Evolutionary conservation across 1,140 invertebrate species (phyloP).

Genomic region (Zaprionus kolodkinae): DNA sequence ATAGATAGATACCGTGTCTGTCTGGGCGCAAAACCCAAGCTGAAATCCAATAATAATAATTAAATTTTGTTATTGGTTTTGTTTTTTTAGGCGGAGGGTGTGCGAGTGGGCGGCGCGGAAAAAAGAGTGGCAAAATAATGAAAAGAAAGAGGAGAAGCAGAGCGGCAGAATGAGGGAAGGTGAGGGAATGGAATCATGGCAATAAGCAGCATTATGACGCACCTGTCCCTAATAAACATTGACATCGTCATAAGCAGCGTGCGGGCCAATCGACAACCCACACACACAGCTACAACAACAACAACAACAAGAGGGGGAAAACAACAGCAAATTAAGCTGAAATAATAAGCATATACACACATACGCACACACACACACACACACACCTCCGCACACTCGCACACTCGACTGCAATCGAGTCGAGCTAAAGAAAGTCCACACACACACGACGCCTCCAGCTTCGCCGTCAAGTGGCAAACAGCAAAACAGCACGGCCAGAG

Average conservation of each 20-base stretch:
- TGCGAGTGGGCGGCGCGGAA: neutral
- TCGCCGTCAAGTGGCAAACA: neutral
- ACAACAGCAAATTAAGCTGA: conserved; percentile 34
- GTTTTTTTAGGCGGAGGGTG: neutral
- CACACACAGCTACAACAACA: conserved; percentile 15
- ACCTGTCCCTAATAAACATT: conserved; percentile 45
- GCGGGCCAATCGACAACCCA: conserved; percentile 26
- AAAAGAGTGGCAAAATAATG: neutral
- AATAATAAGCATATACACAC: conserved; percentile 33
- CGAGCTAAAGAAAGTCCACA: conserved; percentile 33
- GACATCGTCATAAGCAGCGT: conserved; percentile 28
- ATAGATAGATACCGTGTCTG: neutral
- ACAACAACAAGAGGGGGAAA: neutral
- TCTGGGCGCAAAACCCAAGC: neutral
- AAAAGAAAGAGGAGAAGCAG: neutral
- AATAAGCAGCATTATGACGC: conserved; percentile 43
- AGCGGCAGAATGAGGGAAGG: neutral
- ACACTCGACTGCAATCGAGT: conserved; percentile 18
- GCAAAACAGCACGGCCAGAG: neutral
- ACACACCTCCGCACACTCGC: conserved; percentile 3
- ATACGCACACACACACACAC: conserved; percentile 11
- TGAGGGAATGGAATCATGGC: no score
- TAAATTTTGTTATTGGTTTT: conserved; percentile 22
- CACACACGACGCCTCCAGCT: conserved; percentile 7
- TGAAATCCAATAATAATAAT: conserved; percentile 24